Percentiles rank a stretch among this genome's conserved stretches.
Conservation (phyloP, 1,140 invertebrate species). For the Dermatophagoides farinae region DNA sequence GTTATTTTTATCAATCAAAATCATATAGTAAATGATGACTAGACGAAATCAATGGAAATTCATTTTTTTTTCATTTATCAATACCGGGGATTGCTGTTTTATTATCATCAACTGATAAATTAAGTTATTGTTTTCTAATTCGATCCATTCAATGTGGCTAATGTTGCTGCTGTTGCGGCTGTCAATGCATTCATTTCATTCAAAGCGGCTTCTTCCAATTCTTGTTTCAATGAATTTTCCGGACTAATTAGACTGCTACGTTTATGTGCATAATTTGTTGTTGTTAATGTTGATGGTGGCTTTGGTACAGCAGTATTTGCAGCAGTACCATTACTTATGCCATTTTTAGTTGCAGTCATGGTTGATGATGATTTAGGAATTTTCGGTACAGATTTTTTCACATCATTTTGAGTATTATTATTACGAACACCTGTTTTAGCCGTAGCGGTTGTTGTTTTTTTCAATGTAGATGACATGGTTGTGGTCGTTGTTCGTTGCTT, state of each 20-base stretch:
- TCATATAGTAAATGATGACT: no score
- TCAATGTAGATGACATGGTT: background rate
- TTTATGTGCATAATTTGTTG: background rate
- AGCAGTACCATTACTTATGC: background rate
- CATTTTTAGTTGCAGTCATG: background rate
- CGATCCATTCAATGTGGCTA: background rate
- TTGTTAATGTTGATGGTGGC: background rate
- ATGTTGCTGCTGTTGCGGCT: background rate
- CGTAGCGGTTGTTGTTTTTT: background rate
- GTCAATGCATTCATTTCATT: background rate
- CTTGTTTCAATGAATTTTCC: conserved; percentile 9
- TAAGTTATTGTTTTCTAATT: background rate
- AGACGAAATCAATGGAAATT: no score
- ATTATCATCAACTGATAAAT: no score
- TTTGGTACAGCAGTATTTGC: background rate
- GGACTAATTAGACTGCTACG: background rate
- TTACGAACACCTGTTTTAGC: background rate
- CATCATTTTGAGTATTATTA: background rate
- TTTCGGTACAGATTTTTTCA: background rate
- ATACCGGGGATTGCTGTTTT: background rate
- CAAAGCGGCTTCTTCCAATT: conserved; percentile 3
- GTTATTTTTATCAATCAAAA: no score
- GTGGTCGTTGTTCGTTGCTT: background rate
- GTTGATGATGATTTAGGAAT: background rate
- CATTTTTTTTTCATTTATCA: background rate